These are phyloP conservation scores for Podarcis raffonei DNA, from an alignment of 2,113 vertebrate genomes.

Conservation along the genomic window DNA sequence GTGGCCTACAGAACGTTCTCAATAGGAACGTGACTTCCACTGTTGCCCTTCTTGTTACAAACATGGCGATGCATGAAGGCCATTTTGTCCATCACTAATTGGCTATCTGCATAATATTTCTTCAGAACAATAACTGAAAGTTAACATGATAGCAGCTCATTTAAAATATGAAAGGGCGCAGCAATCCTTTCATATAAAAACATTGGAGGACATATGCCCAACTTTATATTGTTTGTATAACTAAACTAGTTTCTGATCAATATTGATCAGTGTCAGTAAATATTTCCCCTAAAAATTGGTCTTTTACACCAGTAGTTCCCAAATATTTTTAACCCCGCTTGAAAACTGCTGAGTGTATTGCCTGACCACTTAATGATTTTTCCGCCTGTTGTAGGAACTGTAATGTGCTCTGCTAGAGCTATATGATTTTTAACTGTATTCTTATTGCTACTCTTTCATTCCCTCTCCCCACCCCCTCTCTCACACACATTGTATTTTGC, in stretches of 20 bases:
- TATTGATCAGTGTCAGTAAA: background rate
- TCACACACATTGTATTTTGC: too few species aligned
- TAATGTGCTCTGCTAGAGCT: too few species aligned
- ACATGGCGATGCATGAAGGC: constrained; percentile 71
- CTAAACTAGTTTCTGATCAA: background rate
- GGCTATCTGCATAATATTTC: constrained; percentile 79
- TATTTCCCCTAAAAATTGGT: constrained; percentile 16
- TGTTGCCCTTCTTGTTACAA: constrained; percentile 79
- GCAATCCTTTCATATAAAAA: constrained; percentile 28
- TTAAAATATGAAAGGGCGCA: constrained; percentile 38
- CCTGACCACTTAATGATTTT: too few species aligned
- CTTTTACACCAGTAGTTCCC: too few species aligned
- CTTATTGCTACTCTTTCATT: too few species aligned
- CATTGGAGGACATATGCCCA: background rate
- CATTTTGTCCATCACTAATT: constrained; percentile 80
- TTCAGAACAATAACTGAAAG: constrained; percentile 61
- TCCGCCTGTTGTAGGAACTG: too few species aligned
- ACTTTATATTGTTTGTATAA: background rate
- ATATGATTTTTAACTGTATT: too few species aligned
- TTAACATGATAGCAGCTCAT: constrained; percentile 63
- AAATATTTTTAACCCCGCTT: too few species aligned
- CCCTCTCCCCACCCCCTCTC: too few species aligned
- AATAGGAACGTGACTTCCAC: constrained; percentile 80
- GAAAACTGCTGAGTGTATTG: too few species aligned
- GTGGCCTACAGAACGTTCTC: constrained; percentile 75